Evolutionary conservation across 2,797 vertebrate species (phyloP), one percentile per base, ranked within the genome.

Genomic region (Spea hammondii): DNA sequence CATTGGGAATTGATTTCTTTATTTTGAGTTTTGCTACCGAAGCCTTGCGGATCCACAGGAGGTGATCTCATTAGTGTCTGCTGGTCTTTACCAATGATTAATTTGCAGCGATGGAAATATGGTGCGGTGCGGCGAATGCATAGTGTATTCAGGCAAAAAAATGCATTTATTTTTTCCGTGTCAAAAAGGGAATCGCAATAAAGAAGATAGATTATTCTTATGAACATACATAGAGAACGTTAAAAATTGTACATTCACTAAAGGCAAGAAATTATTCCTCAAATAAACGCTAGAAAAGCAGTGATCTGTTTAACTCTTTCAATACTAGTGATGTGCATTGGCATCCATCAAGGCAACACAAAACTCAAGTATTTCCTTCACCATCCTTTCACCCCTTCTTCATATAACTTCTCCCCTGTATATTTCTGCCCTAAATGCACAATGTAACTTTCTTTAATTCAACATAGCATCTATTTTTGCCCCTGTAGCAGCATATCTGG

Each of bases 1-100:
- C 59, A 62, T 62, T 62, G 59, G n/a, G n/a, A 62, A 62, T 62
- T 62, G 59, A 62, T 62, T 62, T 62, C 59, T 62, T 62, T 62
- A 62, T 62, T 62, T 62, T 14, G 59, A 14, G n/a, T 32, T 32
- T 62, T 62, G 59, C 14, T 4, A 9, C n/a, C 4, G 59, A 17
- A 32, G 14, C 14, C 59, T 17, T 6, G 59, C n/a, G 5, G 59
- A 32, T 17, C 59, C 59, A 12, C 55, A 62, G 59, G 59, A 62
- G 59, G 59, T 62, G 59, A 45, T 65, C 45, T 45, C 64, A 65
- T 47, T 65, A 47, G 64, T 45, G 64, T 65, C 64, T 47, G 64
- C 45, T 46, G 32, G 32, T 45, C 64, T 65, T 65, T 46, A 65
- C 32, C 45, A 45, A 65, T 45, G 32, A 65, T 45, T 65, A 9